Evolutionary conservation across 2,888 invertebrate species (phyloP), one percentile per base, ranked within the genome.

Genomic region (Dysmachus trigonus): DNA sequence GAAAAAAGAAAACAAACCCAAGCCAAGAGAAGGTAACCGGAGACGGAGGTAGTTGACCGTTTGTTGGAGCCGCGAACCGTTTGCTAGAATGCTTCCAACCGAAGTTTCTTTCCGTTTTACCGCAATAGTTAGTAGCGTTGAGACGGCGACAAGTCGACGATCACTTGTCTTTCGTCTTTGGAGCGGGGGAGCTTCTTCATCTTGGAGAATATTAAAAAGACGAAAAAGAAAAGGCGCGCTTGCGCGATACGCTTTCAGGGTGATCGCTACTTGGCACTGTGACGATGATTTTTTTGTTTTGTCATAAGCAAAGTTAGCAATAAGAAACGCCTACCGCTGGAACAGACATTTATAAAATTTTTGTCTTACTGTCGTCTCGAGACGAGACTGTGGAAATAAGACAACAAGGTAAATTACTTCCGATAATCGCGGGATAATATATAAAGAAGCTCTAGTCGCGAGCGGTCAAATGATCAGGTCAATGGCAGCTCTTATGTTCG

Each of bases 41-140:
- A 71, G 27, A 51, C 77, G 53, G 73, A 86, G 86, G 86, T 86
- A 86, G 85, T 85, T 86, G 86, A 86, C 86, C 86, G 86, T 79
- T 18, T 51, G 31, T 33, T 73, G n/a, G 62, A 62, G 31, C 41
- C 38, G 71, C 38, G 71, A 86, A 86, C 86, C 86, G 86, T 85
- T n/a, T 81, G 86, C 53, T 84, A 53, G 85, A 77, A 22, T 22
- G 41, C 33, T 73, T 73, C 31, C 73, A 73, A 73, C 5, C 73
- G 73, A 31, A 18, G 31, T 77, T 76, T 77, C 51, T 27, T 81
- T 81, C 81, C 81, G 81, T 53, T 81, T 47, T 81, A 53, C 81
- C 73, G 73, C 73, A 31, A 33, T 35, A 7, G 73, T 31, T n/a
- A 31, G 35, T 31, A 35, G 33, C 35, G 73, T 8, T 41, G 15